phyloP scores from a whole-genome alignment of 2,113 vertebrate genomes.

The Pangasianodon hypophthalmus region DNA sequence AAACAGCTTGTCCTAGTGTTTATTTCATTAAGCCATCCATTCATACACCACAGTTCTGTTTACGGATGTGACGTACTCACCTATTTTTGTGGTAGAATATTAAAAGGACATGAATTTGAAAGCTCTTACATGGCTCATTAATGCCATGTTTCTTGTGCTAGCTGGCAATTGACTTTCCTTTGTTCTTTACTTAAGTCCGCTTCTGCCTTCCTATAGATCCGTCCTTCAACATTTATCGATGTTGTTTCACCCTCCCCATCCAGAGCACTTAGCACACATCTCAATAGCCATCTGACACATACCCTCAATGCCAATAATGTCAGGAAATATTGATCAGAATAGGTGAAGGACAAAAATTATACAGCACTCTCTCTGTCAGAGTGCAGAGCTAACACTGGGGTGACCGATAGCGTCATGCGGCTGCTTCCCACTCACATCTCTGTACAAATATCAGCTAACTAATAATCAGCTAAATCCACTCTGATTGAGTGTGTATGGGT shows the following conservation, averaged over 20 bases:
- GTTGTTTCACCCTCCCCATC: conserved; percentile 8
- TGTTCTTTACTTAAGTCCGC: not conserved
- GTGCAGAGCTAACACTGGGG: not conserved
- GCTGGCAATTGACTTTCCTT: not conserved
- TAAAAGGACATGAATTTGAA: not conserved
- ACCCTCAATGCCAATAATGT: conserved; percentile 34
- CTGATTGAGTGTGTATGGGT: not conserved
- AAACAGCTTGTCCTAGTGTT: conserved; percentile 7
- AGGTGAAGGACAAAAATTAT: conserved; percentile 30
- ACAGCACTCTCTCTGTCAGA: conserved; percentile 21
- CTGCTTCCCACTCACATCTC: conserved; percentile 1
- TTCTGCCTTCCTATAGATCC: conserved; percentile 17
- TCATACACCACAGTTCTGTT: not conserved
- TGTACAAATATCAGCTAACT: conserved; percentile 34
- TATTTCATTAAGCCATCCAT: not conserved
- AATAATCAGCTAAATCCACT: not conserved
- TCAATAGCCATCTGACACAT: conserved; percentile 22
- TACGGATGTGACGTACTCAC: not conserved
- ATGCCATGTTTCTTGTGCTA: not conserved
- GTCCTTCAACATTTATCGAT: conserved; percentile 38
- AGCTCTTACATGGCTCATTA: not conserved
- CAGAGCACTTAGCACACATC: conserved; percentile 6
- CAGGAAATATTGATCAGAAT: conserved; percentile 46
- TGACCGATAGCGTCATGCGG: not conserved
- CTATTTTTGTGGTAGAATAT: not conserved